Conservation (phyloP, 2,888 invertebrate species). For the Bombyx huttoni region DNA sequence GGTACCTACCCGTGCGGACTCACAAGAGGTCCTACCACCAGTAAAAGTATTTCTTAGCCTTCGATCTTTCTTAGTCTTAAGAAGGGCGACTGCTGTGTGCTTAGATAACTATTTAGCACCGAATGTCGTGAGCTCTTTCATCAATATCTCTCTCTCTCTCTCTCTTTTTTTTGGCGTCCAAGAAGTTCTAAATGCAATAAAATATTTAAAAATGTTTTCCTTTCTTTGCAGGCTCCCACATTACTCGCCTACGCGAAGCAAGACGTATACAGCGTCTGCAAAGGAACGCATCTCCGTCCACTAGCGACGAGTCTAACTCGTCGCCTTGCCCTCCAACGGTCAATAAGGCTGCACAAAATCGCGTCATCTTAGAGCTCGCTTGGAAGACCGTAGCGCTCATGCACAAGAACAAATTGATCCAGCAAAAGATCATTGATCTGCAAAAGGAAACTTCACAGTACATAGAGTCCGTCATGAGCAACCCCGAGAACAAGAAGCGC, state of each 20-base stretch:
- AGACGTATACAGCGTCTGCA: conserved; percentile 46
- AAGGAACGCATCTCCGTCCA: conserved; percentile 22
- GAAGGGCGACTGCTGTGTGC: no score
- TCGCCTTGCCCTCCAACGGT: conserved; percentile 19
- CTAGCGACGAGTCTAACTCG: conserved; percentile 16
- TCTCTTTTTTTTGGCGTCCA: no score
- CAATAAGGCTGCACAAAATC: conserved; percentile 42
- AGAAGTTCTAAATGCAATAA: no score
- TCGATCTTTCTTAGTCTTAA: no score
- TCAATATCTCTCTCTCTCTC: no score
- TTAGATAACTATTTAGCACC: no score
- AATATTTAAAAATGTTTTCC: conserved; percentile 4
- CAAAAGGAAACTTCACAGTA: conserved; percentile 76
- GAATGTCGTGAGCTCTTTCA: no score
- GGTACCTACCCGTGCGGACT: no score
- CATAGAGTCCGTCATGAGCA: conserved; percentile 71
- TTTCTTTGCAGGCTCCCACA: conserved; percentile 42
- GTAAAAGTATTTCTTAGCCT: no score
- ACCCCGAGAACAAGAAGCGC: conserved; percentile 53
- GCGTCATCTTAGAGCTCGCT: conserved; percentile 74
- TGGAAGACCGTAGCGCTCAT: conserved; percentile 75
- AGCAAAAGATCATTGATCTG: conserved; percentile 72
- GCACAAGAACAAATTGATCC: conserved; percentile 74
- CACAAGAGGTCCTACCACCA: no score
- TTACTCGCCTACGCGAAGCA: conserved; percentile 44